Conservation (phyloP, 2,888 invertebrate genomes). For the Cosmopolites sordidus region DNA sequence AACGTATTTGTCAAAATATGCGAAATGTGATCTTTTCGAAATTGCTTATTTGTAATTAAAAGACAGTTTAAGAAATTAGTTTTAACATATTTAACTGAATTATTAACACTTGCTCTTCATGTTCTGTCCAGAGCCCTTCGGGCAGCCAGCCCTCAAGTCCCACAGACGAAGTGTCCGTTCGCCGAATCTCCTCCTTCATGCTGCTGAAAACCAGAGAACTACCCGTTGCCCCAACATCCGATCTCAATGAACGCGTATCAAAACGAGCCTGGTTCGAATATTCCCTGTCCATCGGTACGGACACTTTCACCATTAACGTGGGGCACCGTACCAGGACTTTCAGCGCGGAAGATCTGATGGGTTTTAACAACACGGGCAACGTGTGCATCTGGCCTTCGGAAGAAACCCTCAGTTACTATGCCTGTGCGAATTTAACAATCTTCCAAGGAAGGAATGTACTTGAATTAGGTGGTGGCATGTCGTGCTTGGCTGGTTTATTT, state of each 20-base stretch:
- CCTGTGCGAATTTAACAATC: constrained; percentile 59
- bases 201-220: constrained; percentile 52
- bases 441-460: constrained; percentile 66
- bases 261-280: constrained; percentile 62
- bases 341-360: constrained; percentile 68
- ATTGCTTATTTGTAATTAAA: too few species aligned
- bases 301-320: constrained; percentile 55
- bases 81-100: too few species aligned
- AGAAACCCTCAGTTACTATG: constrained; percentile 67
- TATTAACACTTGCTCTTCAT: constrained; percentile 1
- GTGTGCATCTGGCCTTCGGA: constrained; percentile 78
- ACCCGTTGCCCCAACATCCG: constrained; percentile 19
- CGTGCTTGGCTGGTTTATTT: constrained; percentile 73
- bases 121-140: constrained; percentile 43
- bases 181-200: constrained; percentile 58
- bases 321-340: constrained; percentile 59
- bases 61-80: too few species aligned
- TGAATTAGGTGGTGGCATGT: constrained; percentile 83
- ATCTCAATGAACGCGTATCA: constrained; percentile 42
- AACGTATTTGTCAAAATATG: too few species aligned
- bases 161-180: constrained; percentile 53
- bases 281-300: constrained; percentile 50
- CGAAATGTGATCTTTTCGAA: too few species aligned
- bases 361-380: constrained; percentile 80
- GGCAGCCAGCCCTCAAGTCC: constrained; percentile 48